Percentiles rank a stretch among this genome's conserved stretches.
Evolutionary conservation across 2,113 vertebrate species (phyloP).

Genomic region (Eulemur rufifrons): DNA sequence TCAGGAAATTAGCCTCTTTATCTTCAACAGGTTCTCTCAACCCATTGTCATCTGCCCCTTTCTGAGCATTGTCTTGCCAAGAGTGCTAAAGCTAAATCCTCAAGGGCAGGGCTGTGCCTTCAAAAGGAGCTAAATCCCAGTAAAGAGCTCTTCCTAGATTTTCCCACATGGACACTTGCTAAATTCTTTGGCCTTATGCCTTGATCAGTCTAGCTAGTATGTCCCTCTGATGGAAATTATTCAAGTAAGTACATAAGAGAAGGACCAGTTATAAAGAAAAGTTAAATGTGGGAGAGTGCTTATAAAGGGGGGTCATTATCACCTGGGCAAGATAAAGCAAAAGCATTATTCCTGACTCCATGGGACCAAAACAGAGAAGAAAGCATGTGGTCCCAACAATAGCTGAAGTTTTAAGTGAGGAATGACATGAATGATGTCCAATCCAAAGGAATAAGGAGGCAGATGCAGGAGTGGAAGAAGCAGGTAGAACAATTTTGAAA

Average conservation of each 20-base stretch:
- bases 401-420: background rate
- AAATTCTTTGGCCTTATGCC: background rate
- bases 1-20: background rate
- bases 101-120: background rate
- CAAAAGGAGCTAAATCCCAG: background rate
- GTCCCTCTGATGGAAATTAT: background rate
- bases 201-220: background rate
- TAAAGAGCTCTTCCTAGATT: background rate
- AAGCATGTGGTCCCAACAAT: background rate
- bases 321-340: accelerated
- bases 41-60: background rate
- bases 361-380: background rate
- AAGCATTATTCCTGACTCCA: background rate
- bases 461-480: background rate
- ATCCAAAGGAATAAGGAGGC: background rate
- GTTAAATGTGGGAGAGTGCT: background rate
- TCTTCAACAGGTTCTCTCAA: background rate
- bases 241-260: background rate
- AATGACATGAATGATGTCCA: background rate
- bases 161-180: background rate
- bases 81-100: background rate
- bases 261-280: background rate
- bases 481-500: background rate
- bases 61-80: background rate
- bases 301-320: background rate